Base-by-base conservation (phyloP, 2,888 invertebrate genomes). In the Drosophila atripex region DNA sequence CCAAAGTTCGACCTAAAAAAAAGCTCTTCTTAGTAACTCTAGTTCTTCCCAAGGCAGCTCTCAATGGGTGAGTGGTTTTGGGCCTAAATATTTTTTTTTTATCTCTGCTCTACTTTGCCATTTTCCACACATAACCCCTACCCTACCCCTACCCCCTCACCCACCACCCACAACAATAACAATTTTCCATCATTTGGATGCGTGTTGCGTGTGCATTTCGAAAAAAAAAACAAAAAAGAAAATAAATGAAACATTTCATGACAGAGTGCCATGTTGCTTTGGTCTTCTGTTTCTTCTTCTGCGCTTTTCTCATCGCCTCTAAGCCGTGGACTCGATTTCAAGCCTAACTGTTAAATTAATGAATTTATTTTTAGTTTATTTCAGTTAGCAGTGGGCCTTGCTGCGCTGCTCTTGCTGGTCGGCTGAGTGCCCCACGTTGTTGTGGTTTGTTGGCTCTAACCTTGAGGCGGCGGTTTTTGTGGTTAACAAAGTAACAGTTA, bases 311-410 rank as follows among this genome's bases (percentile, higher is more conserved):
- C 30, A 45, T 25, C n/a, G 38, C 16, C 12, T 63, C 49, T 60
- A 60, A 60, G 47, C 59, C 49, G 57, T 51, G 69, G 52, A 71
- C 71, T 79, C 56, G 68, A 61, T 80, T 77, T 53, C 25, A 23
- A 55, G 68, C 72, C 68, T 80, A 77, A 78, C 77, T 78, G 82
- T 78, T 82, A 72, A 82, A 61, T 78, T 69, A 80, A 78, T 82
- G 69, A 49, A 57, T 68, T 59, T 78, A 72, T 80, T 75, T 76
- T 72, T 63, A 69, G 71, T 57, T 46, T 16, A 55, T 60, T 80
- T 60, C 50, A 58, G 53, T 76, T 76, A 63, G 45, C 63, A 63
- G 28, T 28, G 41, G 57, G 52, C 75, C 54, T 43, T 52, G 30
- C 21, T 21, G 21, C 3, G 21, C 21, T 3, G 21, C 4, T 47